Evolutionary conservation across 2,113 vertebrate species (phyloP).

Genomic region (Nyctibius bracteatus): DNA sequence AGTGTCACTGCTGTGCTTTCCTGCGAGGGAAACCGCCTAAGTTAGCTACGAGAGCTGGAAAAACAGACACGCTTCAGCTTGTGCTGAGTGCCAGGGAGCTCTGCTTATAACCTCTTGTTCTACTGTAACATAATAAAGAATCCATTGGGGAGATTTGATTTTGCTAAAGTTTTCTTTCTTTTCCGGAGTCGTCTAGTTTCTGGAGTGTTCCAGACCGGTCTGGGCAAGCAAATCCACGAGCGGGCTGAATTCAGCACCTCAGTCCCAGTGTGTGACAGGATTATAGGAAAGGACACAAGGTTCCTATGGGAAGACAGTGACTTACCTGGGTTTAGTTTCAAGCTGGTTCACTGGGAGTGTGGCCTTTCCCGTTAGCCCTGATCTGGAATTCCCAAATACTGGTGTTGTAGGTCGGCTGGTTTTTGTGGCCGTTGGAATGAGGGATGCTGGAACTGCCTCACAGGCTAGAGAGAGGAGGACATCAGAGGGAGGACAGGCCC

Average conservation of each 20-base stretch:
- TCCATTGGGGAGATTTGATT: background rate
- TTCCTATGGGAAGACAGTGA: background rate
- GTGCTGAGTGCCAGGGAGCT: background rate
- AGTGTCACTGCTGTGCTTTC: constrained; percentile 7
- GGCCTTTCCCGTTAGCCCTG: background rate
- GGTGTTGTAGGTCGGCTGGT: rapidly evolving
- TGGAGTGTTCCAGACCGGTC: background rate
- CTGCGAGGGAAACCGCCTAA: background rate
- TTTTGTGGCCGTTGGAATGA: background rate
- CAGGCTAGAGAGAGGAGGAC: background rate
- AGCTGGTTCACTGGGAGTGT: background rate
- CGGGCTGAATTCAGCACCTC: background rate
- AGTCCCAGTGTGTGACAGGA: background rate
- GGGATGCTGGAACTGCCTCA: background rate
- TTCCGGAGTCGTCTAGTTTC: background rate
- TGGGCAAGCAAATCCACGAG: background rate
- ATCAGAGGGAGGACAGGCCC: background rate
- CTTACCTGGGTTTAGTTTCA: background rate
- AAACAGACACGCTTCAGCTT: background rate
- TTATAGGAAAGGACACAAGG: background rate
- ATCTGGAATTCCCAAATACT: background rate
- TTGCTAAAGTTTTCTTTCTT: background rate
- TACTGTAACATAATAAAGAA: background rate
- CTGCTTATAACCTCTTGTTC: background rate
- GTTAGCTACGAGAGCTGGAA: constrained; percentile 8